Percentiles rank a stretch among this genome's conserved stretches.
These are phyloP conservation scores for Cecidostiba fungosa DNA, from an alignment of 2,888 invertebrate genomes.

Conservation along the genomic window DNA sequence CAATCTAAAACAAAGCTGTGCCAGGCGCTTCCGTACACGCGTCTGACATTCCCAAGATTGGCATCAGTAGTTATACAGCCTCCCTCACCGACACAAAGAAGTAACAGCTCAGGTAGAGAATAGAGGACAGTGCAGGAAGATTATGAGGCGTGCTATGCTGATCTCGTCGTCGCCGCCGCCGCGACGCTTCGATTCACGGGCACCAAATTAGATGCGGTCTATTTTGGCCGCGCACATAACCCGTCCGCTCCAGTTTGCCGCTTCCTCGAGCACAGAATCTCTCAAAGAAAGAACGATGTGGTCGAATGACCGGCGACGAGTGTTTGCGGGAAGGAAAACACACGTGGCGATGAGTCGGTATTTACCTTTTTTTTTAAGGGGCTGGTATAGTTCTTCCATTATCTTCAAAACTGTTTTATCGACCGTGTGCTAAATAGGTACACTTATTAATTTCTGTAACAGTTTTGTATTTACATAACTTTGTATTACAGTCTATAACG, in stretches of 20 bases:
- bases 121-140: neutral
- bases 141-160: conserved; percentile 20
- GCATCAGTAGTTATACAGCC: neutral
- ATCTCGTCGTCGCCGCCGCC: neutral
- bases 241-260: conserved; percentile 75
- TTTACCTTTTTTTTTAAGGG: no score
- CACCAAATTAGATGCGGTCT: conserved; percentile 79
- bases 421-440: no score
- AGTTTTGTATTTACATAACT: no score
- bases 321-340: neutral
- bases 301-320: neutral
- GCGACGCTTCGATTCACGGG: conserved; percentile 76
- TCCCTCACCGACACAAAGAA: neutral
- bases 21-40: neutral
- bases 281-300: conserved; percentile 7
- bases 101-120: neutral
- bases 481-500: no score
- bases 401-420: no score
- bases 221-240: conserved; percentile 74
- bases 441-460: no score
- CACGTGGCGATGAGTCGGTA: conserved; percentile 2
- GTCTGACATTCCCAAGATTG: neutral
- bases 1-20: neutral
- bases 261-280: conserved; percentile 68
- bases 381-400: no score